A percentile compares a stretch with the other conserved stretches of the same genome.
These are phyloP conservation scores for Pyralis farinalis DNA, from an alignment of 2,888 invertebrate genomes.

Conservation along the genomic window DNA sequence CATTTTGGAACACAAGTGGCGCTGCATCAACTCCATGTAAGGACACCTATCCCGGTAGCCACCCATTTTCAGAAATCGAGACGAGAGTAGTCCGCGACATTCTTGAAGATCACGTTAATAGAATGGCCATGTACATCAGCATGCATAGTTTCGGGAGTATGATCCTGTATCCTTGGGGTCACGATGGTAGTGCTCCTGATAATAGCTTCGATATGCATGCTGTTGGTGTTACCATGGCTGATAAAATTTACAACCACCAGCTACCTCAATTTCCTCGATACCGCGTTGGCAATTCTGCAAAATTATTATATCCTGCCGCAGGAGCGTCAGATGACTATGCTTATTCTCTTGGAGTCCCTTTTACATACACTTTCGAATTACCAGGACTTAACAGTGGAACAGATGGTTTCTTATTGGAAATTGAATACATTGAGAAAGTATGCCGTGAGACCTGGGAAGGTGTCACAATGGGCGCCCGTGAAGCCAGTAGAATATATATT, in stretches of 20 bases:
- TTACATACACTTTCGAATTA: conserved; percentile 84
- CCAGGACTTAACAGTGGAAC: conserved; percentile 70
- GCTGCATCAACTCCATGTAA: conserved; percentile 77
- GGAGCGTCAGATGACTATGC: conserved; percentile 86
- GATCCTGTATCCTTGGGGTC: conserved; percentile 86
- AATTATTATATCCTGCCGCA: conserved; percentile 76
- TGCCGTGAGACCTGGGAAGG: conserved; percentile 82
- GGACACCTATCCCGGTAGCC: conserved; percentile 82
- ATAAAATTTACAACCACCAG: conserved; percentile 49
- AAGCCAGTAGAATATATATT: conserved; percentile 36
- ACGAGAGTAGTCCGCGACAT: conserved; percentile 80
- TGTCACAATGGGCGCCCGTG: conserved; percentile 66
- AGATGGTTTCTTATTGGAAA: conserved; percentile 79
- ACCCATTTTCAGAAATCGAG: conserved; percentile 85
- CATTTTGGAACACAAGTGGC: conserved; percentile 84
- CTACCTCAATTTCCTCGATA: conserved; percentile 63
- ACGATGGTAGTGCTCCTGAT: conserved; percentile 68
- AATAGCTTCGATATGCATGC: conserved; percentile 67
- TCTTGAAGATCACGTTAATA: conserved; percentile 64
- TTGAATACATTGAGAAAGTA: conserved; percentile 76
- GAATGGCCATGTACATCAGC: conserved; percentile 84
- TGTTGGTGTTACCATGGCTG: conserved; percentile 58
- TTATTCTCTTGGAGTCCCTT: conserved; percentile 74
- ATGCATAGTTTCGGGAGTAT: conserved; percentile 88
- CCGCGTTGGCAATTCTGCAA: conserved; percentile 74